Evolutionary conservation across 2,888 invertebrate genomes (phyloP).

Genomic region (Perizoma flavofasciatum): DNA sequence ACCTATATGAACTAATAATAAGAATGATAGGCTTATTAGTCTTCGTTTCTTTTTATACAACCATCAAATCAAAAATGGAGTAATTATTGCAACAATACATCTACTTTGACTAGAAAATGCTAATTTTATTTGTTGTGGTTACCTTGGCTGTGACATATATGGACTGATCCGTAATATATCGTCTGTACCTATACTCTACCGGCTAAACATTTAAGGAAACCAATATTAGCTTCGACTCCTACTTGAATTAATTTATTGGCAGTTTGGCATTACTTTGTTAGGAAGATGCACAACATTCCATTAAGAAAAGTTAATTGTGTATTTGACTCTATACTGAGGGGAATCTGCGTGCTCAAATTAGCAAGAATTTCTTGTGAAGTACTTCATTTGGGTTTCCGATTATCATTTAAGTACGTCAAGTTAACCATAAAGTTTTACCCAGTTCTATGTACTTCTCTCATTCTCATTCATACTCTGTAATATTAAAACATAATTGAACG

Average conservation of each 20-base stretch:
- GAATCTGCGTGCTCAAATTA: too few relatives aligned
- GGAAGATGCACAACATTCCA: background rate
- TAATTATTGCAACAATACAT: constrained; percentile 71
- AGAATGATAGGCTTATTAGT: constrained; percentile 59
- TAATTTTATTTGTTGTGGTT: constrained; percentile 72
- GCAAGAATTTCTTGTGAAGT: too few relatives aligned
- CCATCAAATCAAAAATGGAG: constrained; percentile 69
- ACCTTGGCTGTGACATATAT: constrained; percentile 67
- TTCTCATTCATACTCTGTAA: too few relatives aligned
- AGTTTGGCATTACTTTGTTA: background rate
- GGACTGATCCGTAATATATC: constrained; percentile 64
- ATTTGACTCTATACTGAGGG: too few relatives aligned
- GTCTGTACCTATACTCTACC: constrained; percentile 23
- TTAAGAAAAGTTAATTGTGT: background rate
- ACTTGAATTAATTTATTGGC: constrained; percentile 16
- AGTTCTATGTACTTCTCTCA: too few relatives aligned
- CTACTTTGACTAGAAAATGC: constrained; percentile 67
- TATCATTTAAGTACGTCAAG: too few relatives aligned
- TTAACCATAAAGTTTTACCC: too few relatives aligned
- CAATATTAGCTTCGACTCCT: constrained; percentile 29
- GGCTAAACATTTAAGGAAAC: constrained; percentile 34
- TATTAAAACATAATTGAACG: too few relatives aligned
- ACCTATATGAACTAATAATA: constrained; percentile 51
- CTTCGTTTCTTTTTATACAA: constrained; percentile 72
- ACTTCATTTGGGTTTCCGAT: too few relatives aligned